phyloP scores from a whole-genome alignment of 2,888 invertebrate genomes.

The Cistogaster globosa region DNA sequence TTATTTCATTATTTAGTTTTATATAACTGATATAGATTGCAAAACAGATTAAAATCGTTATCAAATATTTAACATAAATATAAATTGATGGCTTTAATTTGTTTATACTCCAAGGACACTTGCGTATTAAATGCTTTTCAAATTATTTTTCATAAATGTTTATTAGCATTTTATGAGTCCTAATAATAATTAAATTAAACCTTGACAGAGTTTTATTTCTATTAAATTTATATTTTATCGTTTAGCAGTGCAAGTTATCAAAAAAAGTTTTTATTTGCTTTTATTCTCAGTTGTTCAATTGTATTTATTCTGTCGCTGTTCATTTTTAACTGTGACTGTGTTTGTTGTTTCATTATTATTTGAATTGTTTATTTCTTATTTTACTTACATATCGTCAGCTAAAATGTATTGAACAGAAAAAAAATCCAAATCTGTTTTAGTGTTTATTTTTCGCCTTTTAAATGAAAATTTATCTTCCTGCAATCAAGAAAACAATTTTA shows the following conservation, averaged over 20 bases:
- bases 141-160: neutral
- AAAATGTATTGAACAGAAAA: too few species aligned
- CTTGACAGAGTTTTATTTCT: conserved; percentile 5
- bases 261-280: conserved; percentile 30
- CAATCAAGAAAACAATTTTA: too few species aligned
- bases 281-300: conserved; percentile 7
- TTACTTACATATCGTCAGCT: too few species aligned
- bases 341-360: conserved; percentile 10
- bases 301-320: conserved; percentile 58
- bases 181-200: conserved; percentile 12
- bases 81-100: too few species aligned
- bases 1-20: too few species aligned
- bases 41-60: too few species aligned
- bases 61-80: too few species aligned
- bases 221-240: conserved; percentile 2
- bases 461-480: too few species aligned
- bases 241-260: conserved; percentile 15
- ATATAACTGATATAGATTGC: too few species aligned
- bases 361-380: neutral
- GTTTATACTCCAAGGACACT: too few species aligned
- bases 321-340: conserved; percentile 1
- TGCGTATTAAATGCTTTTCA: neutral
- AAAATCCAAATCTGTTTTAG: too few species aligned
- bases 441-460: too few species aligned
- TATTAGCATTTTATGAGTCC: neutral